Conservation (phyloP, 1,140 invertebrate species). For the Formica selysi region DNA sequence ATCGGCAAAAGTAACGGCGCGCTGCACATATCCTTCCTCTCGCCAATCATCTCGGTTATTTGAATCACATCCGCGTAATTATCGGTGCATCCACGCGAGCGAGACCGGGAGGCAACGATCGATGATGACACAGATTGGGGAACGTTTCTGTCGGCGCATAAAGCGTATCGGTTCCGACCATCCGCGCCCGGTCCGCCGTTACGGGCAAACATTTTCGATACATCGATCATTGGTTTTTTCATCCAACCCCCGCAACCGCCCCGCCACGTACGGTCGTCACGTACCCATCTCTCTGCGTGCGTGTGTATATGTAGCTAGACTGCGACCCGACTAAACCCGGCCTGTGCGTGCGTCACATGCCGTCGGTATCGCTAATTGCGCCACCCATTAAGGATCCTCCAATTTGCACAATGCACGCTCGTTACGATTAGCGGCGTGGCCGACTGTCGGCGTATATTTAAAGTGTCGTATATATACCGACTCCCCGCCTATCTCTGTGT, state of each 20-base stretch:
- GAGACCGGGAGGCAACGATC: slow-evolving; percentile 31
- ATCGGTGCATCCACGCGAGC: slow-evolving; percentile 43
- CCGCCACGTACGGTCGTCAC: background rate
- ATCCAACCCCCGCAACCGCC: background rate
- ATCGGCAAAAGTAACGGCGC: slow-evolving; percentile 38
- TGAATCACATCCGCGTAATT: slow-evolving; percentile 64
- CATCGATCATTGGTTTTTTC: slow-evolving; percentile 67
- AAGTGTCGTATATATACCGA: slow-evolving; percentile 66
- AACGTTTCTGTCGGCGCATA: slow-evolving; percentile 41
- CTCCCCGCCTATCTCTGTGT: background rate
- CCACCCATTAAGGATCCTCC: slow-evolving; percentile 75
- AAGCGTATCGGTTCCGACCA: slow-evolving; percentile 53
- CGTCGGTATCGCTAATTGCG: slow-evolving; percentile 75
- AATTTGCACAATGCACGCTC: slow-evolving; percentile 75
- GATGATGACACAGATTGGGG: slow-evolving; percentile 60
- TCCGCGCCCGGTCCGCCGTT: background rate
- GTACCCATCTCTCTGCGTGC: background rate
- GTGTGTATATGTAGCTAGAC: background rate
- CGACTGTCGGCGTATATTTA: slow-evolving; percentile 63
- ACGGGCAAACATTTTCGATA: slow-evolving; percentile 58
- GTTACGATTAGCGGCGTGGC: slow-evolving; percentile 66
- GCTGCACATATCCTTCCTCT: slow-evolving; percentile 35
- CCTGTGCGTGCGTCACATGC: slow-evolving; percentile 66
- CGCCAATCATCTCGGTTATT: slow-evolving; percentile 57
- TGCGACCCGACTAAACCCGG: background rate